phyloP scores from a whole-genome alignment of 2,797 vertebrate species.

The Myripristis murdjan region DNA sequence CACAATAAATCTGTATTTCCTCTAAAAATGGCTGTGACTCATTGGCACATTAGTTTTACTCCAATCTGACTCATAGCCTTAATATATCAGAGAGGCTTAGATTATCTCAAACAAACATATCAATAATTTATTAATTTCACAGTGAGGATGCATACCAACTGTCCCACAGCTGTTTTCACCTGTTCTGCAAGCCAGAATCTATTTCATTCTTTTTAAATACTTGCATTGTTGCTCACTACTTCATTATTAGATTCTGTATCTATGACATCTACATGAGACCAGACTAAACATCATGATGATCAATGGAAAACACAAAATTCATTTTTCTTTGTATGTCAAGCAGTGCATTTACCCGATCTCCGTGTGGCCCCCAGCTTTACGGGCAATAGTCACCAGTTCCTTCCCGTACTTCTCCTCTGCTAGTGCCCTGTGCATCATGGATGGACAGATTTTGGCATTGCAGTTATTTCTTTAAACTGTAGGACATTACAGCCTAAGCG shows the following conservation, averaged over 20 bases:
- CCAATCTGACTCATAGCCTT: neutral
- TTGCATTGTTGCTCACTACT: too few species aligned
- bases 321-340: neutral
- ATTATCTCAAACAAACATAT: neutral
- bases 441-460: neutral
- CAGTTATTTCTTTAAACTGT: neutral
- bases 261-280: too few species aligned
- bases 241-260: too few species aligned
- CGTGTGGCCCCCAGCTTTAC: conserved; percentile 91
- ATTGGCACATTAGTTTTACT: neutral
- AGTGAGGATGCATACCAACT: too few species aligned
- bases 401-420: conserved; percentile 96
- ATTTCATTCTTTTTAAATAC: too few species aligned
- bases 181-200: neutral
- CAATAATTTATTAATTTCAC: too few species aligned
- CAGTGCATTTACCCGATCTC: conserved; percentile 90
- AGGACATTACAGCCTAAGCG: too few species aligned
- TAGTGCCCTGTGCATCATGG: conserved; percentile 84
- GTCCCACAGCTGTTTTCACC: too few species aligned
- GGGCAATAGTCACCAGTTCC: conserved; percentile 92
- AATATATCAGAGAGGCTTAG: neutral
- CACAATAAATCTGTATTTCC: neutral
- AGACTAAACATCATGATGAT: too few species aligned
- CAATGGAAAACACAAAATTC: too few species aligned
- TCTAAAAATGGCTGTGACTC: conserved; percentile 33